These are phyloP conservation scores for Colletes gigas DNA, from an alignment of 1,140 invertebrate species.

Conservation along the genomic window DNA sequence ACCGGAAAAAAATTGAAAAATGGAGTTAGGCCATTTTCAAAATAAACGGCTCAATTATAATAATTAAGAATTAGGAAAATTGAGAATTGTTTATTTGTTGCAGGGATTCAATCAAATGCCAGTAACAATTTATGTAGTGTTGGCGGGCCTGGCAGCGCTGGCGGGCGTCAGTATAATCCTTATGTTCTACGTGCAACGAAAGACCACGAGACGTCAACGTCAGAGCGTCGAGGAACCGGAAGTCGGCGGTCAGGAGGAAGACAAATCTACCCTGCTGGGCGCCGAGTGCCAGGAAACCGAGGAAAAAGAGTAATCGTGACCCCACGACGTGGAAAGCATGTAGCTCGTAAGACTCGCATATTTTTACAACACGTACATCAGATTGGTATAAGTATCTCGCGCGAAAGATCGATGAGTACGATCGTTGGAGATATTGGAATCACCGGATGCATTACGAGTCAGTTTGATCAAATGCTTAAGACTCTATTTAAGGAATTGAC, in stretches of 20 bases:
- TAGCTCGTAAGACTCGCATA: slow-evolving; percentile 61
- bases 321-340: slow-evolving; percentile 10
- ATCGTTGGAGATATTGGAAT: not conserved
- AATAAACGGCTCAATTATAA: no score
- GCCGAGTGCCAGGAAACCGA: slow-evolving; percentile 67
- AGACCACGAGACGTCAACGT: slow-evolving; percentile 55
- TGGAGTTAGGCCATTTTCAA: no score
- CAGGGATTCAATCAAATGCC: slow-evolving; percentile 55
- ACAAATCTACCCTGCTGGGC: slow-evolving; percentile 72
- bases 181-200: slow-evolving; percentile 63
- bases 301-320: slow-evolving; percentile 66
- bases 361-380: slow-evolving; percentile 60
- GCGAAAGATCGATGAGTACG: slow-evolving; percentile 1
- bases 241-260: slow-evolving; percentile 66
- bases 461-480: not conserved
- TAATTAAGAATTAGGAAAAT: not conserved
- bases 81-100: not conserved
- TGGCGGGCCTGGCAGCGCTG: slow-evolving; percentile 44
- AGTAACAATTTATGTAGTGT: slow-evolving; percentile 44
- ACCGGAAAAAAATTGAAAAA: no score
- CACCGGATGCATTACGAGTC: not conserved
- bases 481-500: slow-evolving; percentile 30
- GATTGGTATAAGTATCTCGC: slow-evolving; percentile 42
- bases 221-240: slow-evolving; percentile 67
- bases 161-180: slow-evolving; percentile 49